These are phyloP conservation scores for Notarius lentiginosus DNA, from an alignment of 2,113 vertebrate species.

Conservation along the genomic window DNA sequence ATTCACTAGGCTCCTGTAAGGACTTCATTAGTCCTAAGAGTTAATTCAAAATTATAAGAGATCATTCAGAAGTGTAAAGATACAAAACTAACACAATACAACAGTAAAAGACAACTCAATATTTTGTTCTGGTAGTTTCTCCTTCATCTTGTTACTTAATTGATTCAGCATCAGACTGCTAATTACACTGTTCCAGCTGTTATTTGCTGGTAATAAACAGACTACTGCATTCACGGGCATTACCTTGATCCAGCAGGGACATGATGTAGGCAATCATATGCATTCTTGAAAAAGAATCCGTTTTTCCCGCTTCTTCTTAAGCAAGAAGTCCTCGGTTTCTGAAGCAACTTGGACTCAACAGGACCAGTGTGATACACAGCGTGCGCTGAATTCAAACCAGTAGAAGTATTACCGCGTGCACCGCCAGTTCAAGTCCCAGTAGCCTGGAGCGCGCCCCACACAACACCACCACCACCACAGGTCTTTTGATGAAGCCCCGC, in stretches of 20 bases:
- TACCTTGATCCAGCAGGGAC: slow-evolving; percentile 47
- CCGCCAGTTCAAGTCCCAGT: background rate
- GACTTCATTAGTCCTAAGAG: background rate
- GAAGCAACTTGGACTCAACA: background rate
- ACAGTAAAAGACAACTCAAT: background rate
- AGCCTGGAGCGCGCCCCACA: too few relatives aligned
- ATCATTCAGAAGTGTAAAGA: background rate
- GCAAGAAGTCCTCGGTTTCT: background rate
- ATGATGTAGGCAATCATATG: slow-evolving; percentile 11
- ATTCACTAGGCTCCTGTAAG: background rate
- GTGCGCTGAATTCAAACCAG: slow-evolving; percentile 40
- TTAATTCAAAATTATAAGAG: background rate
- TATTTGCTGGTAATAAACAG: background rate
- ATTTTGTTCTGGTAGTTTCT: background rate
- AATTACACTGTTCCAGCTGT: background rate
- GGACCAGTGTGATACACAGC: background rate
- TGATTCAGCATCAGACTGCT: background rate
- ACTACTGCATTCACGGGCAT: background rate
- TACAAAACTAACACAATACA: background rate
- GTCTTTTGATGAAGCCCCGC: too few relatives aligned
- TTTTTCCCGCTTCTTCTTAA: background rate
- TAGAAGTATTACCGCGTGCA: slow-evolving; percentile 3
- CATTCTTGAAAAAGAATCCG: slow-evolving; percentile 32
- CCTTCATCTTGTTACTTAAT: too few relatives aligned
- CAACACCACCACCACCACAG: too few relatives aligned